Percentiles rank a stretch among this genome's conserved stretches.
phyloP scores from a whole-genome alignment of 2,888 invertebrate species.

The Drosophila phalerata region DNA sequence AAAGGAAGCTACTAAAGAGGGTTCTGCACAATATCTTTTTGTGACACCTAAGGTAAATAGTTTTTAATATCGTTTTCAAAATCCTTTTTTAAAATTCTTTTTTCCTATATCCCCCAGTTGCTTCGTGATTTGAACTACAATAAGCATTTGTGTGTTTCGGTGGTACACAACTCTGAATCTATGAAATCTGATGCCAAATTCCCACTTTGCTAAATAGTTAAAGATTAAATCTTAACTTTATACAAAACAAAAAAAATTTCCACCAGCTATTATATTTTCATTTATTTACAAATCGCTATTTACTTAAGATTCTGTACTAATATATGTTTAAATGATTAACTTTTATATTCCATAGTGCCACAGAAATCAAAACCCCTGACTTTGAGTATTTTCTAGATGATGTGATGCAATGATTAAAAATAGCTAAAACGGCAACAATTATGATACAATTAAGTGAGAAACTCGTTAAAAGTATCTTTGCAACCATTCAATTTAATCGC shows the following conservation, averaged over 20 bases:
- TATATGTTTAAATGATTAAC: too few relatives aligned
- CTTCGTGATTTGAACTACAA: constrained; percentile 90
- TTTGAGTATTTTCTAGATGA: too few relatives aligned
- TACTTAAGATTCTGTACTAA: background rate
- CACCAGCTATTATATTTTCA: constrained; percentile 36
- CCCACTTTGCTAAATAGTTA: constrained; percentile 28
- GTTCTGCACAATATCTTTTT: constrained; percentile 94
- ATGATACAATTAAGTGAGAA: too few relatives aligned
- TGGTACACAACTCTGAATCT: constrained; percentile 89
- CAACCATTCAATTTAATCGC: too few relatives aligned
- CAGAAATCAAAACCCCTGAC: too few relatives aligned
- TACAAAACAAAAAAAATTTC: background rate
- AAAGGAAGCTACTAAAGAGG: constrained; percentile 89
- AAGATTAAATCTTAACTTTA: constrained; percentile 68
- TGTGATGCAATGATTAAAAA: too few relatives aligned
- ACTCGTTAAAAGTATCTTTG: too few relatives aligned
- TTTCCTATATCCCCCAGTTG: constrained; percentile 86
- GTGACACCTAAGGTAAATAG: constrained; percentile 94
- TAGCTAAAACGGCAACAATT: too few relatives aligned
- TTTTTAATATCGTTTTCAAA: too few relatives aligned
- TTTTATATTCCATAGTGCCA: background rate
- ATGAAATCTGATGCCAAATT: constrained; percentile 35
- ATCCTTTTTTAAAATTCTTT: background rate
- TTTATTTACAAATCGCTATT: constrained; percentile 70
- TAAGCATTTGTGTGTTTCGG: constrained; percentile 89